Base-by-base conservation (phyloP, 2,888 invertebrate species). In the Acanthococcus lagerstroemiae region DNA sequence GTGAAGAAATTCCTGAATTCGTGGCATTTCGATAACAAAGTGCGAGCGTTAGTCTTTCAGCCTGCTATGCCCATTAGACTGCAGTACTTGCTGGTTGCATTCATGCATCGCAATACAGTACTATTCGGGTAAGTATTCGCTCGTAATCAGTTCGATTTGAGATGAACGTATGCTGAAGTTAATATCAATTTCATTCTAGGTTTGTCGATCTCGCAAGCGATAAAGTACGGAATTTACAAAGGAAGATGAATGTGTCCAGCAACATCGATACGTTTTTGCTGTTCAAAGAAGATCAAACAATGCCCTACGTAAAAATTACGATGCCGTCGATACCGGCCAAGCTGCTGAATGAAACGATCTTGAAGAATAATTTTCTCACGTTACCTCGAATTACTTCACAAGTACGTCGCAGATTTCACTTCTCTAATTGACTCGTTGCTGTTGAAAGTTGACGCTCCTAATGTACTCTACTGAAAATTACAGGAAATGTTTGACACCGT, bases 301-400 rank as follows among this genome's bases (percentile, higher is more conserved):
- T 86, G 71, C 90, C 94, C 0, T 87, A 88, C 67, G 93, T 92
- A 37, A 88, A 88, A 69, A 83, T 94, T 69, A 87, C 88, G 72
- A 94, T 95, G 86, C 83, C 87, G 54, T 92, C 94, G 76, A 89
- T 96, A 74, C 88, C 93, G 12, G 86, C 89, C 25, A 85, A 87
- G 72, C 90, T 92, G 0, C 81, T 96, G 76, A 87, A 87, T 70
- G 90, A 95, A 76, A 84, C 95, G 65, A 87, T 96, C 67, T 85
- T 89, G 66, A 84, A 87, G 54, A 94, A 96, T 78, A 90, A 90
- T 76, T 90, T 88, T 78, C 80, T 96, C 63, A 84, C 87, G 25
- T 77, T 96, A 70, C 95, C 95, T 0, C 79, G 95, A 65, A 79
- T 96, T 5, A 94, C 94, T 0, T 94, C 94, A n/a, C 95, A 95